Evolutionary conservation across 2,888 invertebrate species (phyloP), one percentile per base, ranked within the genome.

Genomic region (Alentia gelatinosa): DNA sequence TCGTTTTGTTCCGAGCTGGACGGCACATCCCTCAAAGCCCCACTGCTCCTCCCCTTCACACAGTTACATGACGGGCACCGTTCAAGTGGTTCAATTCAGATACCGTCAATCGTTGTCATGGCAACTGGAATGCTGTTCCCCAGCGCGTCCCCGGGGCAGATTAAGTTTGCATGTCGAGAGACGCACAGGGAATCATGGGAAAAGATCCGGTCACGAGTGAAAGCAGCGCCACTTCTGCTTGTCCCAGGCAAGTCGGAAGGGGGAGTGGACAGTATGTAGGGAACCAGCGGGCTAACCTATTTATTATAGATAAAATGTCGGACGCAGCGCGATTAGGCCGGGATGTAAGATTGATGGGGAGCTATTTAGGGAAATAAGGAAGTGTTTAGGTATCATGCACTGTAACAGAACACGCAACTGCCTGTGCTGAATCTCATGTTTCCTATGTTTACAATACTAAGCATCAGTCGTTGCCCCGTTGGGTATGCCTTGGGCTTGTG

Each of bases 121-220:
- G 68, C 68, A 68, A 68, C 68, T 68, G 68, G 12, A 68, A 68
- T 30, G 68, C 68, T 68, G 68, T 68, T 68, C 68, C 68, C n/a
- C 23, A n/a, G 19, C 56, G 56, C 56, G 56, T 56, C 56, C 68
- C 47, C 47, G 9, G 19, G 19, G 47, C 47, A 47, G 68, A 68
- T 68, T 68, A 68, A 30, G 68, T 68, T 68, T 68, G 68, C 68
- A 68, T 68, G 68, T 26, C 26, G 68, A 30, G 68, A 68, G 30
- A 30, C 68, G 68, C 68, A 30, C 68, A 30, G 12, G 68, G 68
- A 26, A 68, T 68, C 68, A 68, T 68, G 68, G 68, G 68, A n/a
- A 68, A 56, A 56, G 56, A 56, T 56, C 56, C 56, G 56, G 56
- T 56, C 56, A 56, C 56, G 56, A 56, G n/a, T 4, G 56, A 56